Evolutionary conservation across 2,113 vertebrate species (phyloP).

Genomic region (Eidolon helvum): DNA sequence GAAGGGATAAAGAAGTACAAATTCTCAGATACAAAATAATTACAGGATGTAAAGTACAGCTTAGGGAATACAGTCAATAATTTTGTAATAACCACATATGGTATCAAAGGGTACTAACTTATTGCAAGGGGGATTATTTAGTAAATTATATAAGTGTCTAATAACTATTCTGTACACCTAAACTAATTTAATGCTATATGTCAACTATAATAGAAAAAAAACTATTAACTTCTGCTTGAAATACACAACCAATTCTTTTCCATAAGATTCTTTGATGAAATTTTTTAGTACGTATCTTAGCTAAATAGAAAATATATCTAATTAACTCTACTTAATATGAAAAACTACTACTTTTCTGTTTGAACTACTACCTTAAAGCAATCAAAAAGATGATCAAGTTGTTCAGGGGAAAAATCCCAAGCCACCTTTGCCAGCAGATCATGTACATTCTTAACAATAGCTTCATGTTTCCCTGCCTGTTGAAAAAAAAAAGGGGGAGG

Average conservation of each 20-base stretch:
- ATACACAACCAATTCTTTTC: not conserved
- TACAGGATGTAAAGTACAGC: too few species aligned
- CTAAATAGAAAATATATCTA: not conserved
- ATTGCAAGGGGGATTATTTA: too few species aligned
- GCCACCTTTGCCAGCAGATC: conserved; percentile 96
- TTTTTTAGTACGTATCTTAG: not conserved
- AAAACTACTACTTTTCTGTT: not conserved
- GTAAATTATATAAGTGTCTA: too few species aligned
- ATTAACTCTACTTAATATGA: not conserved
- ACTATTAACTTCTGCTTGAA: not conserved
- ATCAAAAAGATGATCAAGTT: conserved; percentile 97
- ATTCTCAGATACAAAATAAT: too few species aligned
- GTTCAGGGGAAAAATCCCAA: conserved; percentile 97
- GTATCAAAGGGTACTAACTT: too few species aligned
- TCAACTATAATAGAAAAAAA: too few species aligned
- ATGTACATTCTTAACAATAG: conserved; percentile 98
- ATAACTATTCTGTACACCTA: too few species aligned
- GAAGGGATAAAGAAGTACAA: too few species aligned
- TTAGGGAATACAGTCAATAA: too few species aligned
- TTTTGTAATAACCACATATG: too few species aligned
- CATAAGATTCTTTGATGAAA: not conserved
- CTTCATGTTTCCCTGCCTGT: conserved; percentile 97
- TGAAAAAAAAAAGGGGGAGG: conserved; percentile 35
- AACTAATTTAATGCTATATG: too few species aligned
- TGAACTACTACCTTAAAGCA: conserved; percentile 92